These are phyloP conservation scores for Egretta garzetta DNA, from an alignment of 2,113 vertebrate genomes.

Conservation along the genomic window DNA sequence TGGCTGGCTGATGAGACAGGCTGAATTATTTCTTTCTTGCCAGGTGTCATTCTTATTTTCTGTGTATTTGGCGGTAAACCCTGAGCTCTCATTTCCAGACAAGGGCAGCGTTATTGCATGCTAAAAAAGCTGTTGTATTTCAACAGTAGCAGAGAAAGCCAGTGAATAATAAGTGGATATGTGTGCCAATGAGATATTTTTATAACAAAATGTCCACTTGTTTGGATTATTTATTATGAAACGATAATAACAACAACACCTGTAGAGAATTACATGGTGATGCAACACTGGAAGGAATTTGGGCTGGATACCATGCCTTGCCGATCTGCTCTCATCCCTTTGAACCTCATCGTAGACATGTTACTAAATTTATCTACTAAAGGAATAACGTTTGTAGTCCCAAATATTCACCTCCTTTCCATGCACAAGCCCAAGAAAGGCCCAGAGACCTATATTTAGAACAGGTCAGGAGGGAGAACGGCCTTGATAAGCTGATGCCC, in stretches of 20 bases:
- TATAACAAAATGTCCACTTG: background rate
- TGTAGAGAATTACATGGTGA: background rate
- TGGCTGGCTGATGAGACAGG: background rate
- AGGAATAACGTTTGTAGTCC: background rate
- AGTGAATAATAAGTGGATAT: background rate
- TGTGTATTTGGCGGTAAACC: background rate
- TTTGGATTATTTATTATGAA: background rate
- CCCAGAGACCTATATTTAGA: background rate
- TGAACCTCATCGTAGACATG: background rate
- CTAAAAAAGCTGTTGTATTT: background rate
- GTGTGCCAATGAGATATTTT: background rate
- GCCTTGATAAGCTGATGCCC: background rate
- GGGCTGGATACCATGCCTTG: background rate
- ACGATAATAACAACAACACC: background rate
- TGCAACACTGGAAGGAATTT: background rate
- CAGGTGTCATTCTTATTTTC: background rate
- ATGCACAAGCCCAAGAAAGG: background rate
- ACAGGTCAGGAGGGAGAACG: background rate
- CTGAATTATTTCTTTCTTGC: background rate
- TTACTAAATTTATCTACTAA: background rate
- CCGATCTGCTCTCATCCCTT: background rate
- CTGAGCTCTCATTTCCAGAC: background rate
- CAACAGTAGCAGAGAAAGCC: background rate
- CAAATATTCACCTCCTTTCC: background rate
- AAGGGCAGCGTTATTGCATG: background rate